Base-by-base conservation (phyloP, 2,113 vertebrate genomes). In the Ellobius talpinus region DNA sequence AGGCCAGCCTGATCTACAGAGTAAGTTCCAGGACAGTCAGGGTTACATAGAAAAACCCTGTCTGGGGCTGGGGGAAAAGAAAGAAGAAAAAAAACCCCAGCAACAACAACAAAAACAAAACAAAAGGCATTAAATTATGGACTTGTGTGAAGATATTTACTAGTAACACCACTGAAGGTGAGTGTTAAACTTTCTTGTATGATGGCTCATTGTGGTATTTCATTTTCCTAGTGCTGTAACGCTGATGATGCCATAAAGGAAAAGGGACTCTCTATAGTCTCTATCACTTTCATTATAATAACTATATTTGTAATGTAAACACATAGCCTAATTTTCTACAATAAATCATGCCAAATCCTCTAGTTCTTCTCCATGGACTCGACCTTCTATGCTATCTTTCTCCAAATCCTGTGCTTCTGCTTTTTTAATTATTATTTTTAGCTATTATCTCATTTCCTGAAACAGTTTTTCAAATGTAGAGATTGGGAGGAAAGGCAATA, bases 401-500 rank as follows among this genome's bases (percentile, higher is more conserved):
- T 73, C 68, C 31, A 84, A 87, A 77, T 63, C 58, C 68, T 66
- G 8, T 45, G 31, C 16, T 50, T 76, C 52, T 45, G 39, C 36
- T 82, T 61, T 82, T 33, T 23, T 7, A 31, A 45, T 66, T 42
- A 72, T 90, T 88, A 11, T 68, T 68, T 65, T 86, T 47, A 1
- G 36, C 58, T 79, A 65, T 76, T 85, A 94, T 92, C 65, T 24
- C 50, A 92, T 84, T 73, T 93, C 45, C 68, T 8, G 26, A 78
- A 70, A 42, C 2, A 73, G 39, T 45, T 82, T 73, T 89, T 65
- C 66, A 31, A 88, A 74, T 52, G 16, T 19, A 42, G 14, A 68
- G 61, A 61, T 91, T 89, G 55, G 45, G 88, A 93, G 52, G 61
- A 85, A 85, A 92, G 16, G 50, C 31, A 93, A 94, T 91, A 78